A percentile compares a stretch with the other conserved stretches of the same genome.
phyloP scores from a whole-genome alignment of 2,888 invertebrate species.

The Phorcus lineatus region DNA sequence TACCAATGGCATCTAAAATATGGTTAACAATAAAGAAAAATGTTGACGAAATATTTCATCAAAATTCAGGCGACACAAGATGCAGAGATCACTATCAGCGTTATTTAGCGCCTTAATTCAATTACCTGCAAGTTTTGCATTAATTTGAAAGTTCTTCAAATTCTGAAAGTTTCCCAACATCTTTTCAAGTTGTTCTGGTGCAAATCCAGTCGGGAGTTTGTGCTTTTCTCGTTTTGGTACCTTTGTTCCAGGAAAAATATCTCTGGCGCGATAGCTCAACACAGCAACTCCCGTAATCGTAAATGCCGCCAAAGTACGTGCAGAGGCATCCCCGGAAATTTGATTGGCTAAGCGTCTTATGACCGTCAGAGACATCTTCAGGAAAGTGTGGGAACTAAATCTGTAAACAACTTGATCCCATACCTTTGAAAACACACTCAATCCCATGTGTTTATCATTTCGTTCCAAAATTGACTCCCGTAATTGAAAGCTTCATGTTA shows the following conservation, averaged over 20 bases:
- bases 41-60: too few species aligned
- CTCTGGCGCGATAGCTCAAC: not conserved
- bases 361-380: slow-evolving; percentile 36
- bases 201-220: not conserved
- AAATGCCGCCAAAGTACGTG: slow-evolving; percentile 47
- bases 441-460: too few species aligned
- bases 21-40: too few species aligned
- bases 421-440: too few species aligned
- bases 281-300: slow-evolving; percentile 29
- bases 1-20: too few species aligned
- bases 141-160: not conserved
- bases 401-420: not conserved
- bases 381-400: slow-evolving; percentile 10
- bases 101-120: too few species aligned
- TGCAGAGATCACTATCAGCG: too few species aligned
- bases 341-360: slow-evolving; percentile 45
- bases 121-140: too few species aligned
- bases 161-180: not conserved
- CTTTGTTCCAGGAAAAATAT: not conserved
- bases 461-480: too few species aligned
- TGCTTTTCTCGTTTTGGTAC: not conserved
- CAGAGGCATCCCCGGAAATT: slow-evolving; percentile 17
- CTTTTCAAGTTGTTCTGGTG: not conserved
- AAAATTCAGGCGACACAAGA: too few species aligned
- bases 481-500: too few species aligned